Evolutionary conservation across 2,113 vertebrate species (phyloP), one percentile per base, ranked within the genome.

Genomic region (Junco hyemalis): DNA sequence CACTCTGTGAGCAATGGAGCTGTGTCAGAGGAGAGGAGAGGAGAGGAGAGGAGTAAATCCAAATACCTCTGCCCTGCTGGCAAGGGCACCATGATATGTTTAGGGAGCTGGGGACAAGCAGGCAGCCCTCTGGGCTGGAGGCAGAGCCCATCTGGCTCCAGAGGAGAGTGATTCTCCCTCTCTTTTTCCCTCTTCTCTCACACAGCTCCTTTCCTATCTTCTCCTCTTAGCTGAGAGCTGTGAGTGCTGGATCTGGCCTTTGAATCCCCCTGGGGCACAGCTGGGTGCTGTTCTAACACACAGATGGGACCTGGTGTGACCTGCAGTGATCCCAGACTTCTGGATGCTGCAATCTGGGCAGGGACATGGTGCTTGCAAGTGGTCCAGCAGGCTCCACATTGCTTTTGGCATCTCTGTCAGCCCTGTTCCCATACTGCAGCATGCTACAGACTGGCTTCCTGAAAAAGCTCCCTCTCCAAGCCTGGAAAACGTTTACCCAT

Each of bases 281-380:
- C 44, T 87, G 82, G 33, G 40, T 54, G 19, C 28, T 1, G 2
- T 40, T 66, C 50, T 3, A 5, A 24, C 1, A 2, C 0, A 3
- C 20, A 66, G 47, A 38, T 60, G 28, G 80, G 33, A 33, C 1
- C 2, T n/a, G 69, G 59, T 5, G 13, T 56, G 73, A 36, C 50
- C 56, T 2, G 2, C 23, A 44, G 36, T 51, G 33, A 36, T 1
- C 4, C 13, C 2, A 3, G 20, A 8, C 35, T 64, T 47, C 20
- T 22, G 36, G 25, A 22, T 77, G 73, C 77, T 72, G 54, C 33
- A 71, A 1, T 65, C 42, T 69, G n/a, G 36, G 28, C 18, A 45
- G 14, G 53, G 21, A 6, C 22, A 11, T 8, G 54, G 50, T 64
- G 44, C 59, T 64, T 51, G 26, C n/a, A 38, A 65, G 40, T 3